Percentiles rank a stretch among this genome's conserved stretches.
These are phyloP conservation scores for Oxystoma pomonae DNA, from an alignment of 2,888 invertebrate species.

Conservation along the genomic window DNA sequence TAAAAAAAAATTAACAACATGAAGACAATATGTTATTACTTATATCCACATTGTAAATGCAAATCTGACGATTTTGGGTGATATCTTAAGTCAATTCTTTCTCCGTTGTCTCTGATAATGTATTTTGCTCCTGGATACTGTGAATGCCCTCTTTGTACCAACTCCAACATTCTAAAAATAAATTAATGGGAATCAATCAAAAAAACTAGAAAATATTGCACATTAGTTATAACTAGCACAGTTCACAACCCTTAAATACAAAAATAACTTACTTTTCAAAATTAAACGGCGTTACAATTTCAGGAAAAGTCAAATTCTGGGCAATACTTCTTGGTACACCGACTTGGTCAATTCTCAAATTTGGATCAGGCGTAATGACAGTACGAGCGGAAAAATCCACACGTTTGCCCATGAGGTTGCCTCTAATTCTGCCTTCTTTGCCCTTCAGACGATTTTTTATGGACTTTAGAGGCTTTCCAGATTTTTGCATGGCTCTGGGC, in stretches of 20 bases:
- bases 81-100: conserved; percentile 95
- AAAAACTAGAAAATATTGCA: background rate
- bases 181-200: conserved; percentile 17
- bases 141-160: conserved; percentile 94
- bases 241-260: background rate
- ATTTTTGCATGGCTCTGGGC: conserved; percentile 98
- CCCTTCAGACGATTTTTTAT: conserved; percentile 95
- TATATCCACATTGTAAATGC: conserved; percentile 93
- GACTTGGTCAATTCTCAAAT: conserved; percentile 92
- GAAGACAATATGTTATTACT: conserved; percentile 48
- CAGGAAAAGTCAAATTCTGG: conserved; percentile 98
- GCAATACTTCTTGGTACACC: conserved; percentile 98
- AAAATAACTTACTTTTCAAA: conserved; percentile 74
- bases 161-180: conserved; percentile 66
- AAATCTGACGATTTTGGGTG: conserved; percentile 97
- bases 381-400: conserved; percentile 99
- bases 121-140: conserved; percentile 99
- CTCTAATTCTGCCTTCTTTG: conserved; percentile 98
- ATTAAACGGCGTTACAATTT: conserved; percentile 98
- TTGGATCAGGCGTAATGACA: conserved; percentile 96
- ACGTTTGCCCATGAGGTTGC: conserved; percentile 99
- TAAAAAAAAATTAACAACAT: background rate
- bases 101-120: conserved; percentile 97
- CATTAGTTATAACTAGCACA: background rate
- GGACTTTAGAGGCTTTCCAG: conserved; percentile 96